Conservation (phyloP, 2,888 invertebrate genomes). For the Pachymerium ferrugineum region DNA sequence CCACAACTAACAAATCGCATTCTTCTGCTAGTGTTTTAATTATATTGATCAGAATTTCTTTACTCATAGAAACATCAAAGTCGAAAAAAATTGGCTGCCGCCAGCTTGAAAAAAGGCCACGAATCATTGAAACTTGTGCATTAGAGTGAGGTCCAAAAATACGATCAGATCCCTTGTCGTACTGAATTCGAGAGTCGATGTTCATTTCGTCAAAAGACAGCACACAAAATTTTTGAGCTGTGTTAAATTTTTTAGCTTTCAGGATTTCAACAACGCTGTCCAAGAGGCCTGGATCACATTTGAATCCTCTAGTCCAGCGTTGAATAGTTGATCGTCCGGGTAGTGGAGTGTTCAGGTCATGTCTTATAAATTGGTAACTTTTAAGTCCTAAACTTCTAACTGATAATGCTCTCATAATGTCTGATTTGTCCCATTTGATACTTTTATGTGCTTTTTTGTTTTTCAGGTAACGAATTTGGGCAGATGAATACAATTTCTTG, state of each 20-base stretch:
- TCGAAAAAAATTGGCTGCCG: slow-evolving; percentile 38
- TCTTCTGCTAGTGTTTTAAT: slow-evolving; percentile 31
- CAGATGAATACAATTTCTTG: neutral
- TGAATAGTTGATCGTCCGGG: slow-evolving; percentile 34
- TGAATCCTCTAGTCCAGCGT: slow-evolving; percentile 35
- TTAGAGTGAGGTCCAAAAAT: slow-evolving; percentile 34
- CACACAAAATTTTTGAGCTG: slow-evolving; percentile 6
- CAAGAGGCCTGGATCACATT: slow-evolving; percentile 35
- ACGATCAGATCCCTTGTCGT: slow-evolving; percentile 32
- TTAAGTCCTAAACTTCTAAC: neutral
- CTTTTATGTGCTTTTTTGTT: neutral
- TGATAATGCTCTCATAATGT: neutral
- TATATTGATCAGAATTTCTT: slow-evolving; percentile 29
- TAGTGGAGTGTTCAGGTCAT: slow-evolving; percentile 31
- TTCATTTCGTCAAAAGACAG: slow-evolving; percentile 38
- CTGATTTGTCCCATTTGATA: neutral
- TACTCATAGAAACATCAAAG: slow-evolving; percentile 37
- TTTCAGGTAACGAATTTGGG: neutral
- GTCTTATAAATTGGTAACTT: neutral
- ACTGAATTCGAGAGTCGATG: slow-evolving; percentile 23
- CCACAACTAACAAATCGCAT: slow-evolving; percentile 32
- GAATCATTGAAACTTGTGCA: slow-evolving; percentile 36
- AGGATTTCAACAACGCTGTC: slow-evolving; percentile 32
- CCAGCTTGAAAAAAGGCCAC: slow-evolving; percentile 37
- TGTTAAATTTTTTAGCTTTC: neutral